phyloP scores from a whole-genome alignment of 2,113 vertebrate species.

The Arenaria interpres region DNA sequence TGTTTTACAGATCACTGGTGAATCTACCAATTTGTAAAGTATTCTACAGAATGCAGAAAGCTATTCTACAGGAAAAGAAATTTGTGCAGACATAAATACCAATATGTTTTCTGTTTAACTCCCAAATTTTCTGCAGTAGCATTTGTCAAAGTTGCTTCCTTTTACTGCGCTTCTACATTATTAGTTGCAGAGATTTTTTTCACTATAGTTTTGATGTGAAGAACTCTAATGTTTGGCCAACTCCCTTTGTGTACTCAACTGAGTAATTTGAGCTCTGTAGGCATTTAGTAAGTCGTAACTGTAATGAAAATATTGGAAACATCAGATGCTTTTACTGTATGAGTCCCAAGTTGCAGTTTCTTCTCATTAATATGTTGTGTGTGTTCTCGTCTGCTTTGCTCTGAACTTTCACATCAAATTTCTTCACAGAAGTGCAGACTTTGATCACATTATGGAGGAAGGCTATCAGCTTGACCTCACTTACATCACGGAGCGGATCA shows the following conservation, averaged over 20 bases:
- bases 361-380: not conserved
- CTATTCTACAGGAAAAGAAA: not conserved
- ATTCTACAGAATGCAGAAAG: not conserved
- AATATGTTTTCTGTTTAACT: not conserved
- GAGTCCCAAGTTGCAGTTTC: not conserved
- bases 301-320: not conserved
- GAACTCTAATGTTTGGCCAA: not conserved
- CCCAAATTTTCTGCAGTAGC: not conserved
- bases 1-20: not conserved
- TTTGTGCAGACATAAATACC: not conserved
- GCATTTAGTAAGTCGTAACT: not conserved
- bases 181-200: not conserved
- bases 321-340: not conserved
- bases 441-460: slow-evolving; percentile 85
- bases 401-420: not conserved
- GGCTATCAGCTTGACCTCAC: slow-evolving; percentile 93
- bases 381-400: not conserved
- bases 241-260: not conserved
- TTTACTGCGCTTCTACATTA: not conserved
- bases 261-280: not conserved
- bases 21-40: not conserved
- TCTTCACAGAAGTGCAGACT: slow-evolving; percentile 56
- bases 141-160: not conserved
- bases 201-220: not conserved
- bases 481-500: slow-evolving; percentile 95